Conservation (phyloP, 2,113 vertebrate genomes). For the Ondatra zibethicus region DNA sequence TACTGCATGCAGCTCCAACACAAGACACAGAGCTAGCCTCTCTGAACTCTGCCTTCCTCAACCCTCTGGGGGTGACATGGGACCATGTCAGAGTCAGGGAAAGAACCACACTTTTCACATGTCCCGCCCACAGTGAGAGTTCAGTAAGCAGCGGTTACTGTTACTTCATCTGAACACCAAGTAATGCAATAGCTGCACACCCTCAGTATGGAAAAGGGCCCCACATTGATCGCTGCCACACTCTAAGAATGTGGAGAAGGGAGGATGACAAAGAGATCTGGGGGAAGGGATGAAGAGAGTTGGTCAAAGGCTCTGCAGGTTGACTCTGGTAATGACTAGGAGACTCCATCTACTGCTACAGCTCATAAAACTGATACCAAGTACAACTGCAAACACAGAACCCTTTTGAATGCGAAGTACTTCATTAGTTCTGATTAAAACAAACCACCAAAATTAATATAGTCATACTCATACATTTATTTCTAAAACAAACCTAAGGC, state of each 20-base stretch:
- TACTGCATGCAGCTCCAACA: background rate
- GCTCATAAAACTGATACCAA: background rate
- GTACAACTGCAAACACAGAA: background rate
- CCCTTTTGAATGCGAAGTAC: background rate
- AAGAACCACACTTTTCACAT: background rate
- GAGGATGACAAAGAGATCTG: background rate
- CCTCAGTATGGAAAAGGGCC: background rate
- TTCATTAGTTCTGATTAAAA: slow-evolving; percentile 41
- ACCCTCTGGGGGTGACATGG: background rate
- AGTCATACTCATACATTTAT: slow-evolving; percentile 47
- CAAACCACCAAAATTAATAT: background rate
- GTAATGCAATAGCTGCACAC: background rate
- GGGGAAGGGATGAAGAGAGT: background rate
- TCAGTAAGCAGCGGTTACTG: background rate
- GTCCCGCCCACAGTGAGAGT: background rate
- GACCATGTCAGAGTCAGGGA: background rate
- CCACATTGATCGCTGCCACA: background rate
- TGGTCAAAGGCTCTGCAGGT: background rate
- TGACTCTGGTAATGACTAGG: background rate
- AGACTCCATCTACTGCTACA: background rate
- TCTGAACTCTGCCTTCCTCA: background rate
- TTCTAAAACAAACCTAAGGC: slow-evolving; percentile 54
- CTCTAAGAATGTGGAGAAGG: accelerated
- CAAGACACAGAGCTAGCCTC: background rate
- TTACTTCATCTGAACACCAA: slow-evolving; percentile 3